These are phyloP conservation scores for Melanotus villosus DNA, from an alignment of 2,888 invertebrate genomes.

Conservation along the genomic window DNA sequence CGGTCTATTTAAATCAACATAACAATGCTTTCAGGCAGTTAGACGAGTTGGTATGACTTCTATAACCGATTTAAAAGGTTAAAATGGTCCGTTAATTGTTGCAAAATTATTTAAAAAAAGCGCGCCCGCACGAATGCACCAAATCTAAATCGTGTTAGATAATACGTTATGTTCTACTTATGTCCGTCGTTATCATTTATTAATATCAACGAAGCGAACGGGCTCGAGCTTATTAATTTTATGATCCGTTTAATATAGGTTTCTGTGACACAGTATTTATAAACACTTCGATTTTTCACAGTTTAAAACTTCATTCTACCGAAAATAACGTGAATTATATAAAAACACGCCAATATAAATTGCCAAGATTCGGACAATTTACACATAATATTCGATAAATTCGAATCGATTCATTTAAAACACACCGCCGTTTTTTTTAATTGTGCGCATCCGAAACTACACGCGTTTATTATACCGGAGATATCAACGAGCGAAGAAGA, in stretches of 20 bases:
- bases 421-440: not conserved
- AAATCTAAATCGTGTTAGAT: no score
- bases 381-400: slow-evolving; percentile 26
- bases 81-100: no score
- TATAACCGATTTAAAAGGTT: no score
- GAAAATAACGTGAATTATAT: slow-evolving; percentile 42
- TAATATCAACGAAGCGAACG: slow-evolving; percentile 2
- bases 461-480: slow-evolving; percentile 11
- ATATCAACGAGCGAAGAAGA: slow-evolving; percentile 43
- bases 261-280: slow-evolving; percentile 14
- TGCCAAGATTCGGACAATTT: slow-evolving; percentile 37
- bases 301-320: slow-evolving; percentile 38
- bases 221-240: slow-evolving; percentile 12
- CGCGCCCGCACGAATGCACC: no score
- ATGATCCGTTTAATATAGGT: slow-evolving; percentile 27
- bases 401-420: no score
- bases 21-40: no score
- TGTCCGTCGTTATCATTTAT: not conserved
- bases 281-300: not conserved
- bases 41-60: no score
- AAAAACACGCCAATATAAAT: slow-evolving; percentile 38
- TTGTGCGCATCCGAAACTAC: not conserved
- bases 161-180: slow-evolving; percentile 19
- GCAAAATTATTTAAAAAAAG: no score
- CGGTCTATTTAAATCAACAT: no score